phyloP scores from a whole-genome alignment of 2,888 invertebrate species.

The Tryphoninae sp. region DNA sequence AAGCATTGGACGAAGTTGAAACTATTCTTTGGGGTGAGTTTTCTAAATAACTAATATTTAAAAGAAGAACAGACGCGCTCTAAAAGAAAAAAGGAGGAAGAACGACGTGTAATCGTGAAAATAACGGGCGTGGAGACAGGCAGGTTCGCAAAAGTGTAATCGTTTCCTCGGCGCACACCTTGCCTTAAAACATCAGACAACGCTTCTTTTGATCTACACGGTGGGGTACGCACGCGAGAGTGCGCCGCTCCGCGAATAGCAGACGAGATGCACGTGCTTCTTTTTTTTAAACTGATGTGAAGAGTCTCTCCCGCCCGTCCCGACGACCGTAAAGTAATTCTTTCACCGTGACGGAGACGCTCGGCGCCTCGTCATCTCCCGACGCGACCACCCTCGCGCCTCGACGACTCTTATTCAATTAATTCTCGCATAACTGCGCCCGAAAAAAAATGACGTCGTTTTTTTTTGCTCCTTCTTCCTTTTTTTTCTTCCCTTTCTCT shows the following conservation, averaged over 20 bases:
- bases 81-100: background rate
- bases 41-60: slow-evolving; percentile 37
- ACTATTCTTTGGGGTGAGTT: slow-evolving; percentile 57
- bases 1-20: slow-evolving; percentile 57
- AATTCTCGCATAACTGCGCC: slow-evolving; percentile 70
- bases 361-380: slow-evolving; percentile 19
- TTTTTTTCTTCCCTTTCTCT: background rate
- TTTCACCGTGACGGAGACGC: slow-evolving; percentile 38
- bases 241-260: slow-evolving; percentile 51
- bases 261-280: slow-evolving; percentile 39
- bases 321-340: slow-evolving; percentile 38
- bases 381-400: slow-evolving; percentile 40
- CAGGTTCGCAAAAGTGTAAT: slow-evolving; percentile 15
- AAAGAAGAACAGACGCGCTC: background rate
- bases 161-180: slow-evolving; percentile 8
- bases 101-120: background rate
- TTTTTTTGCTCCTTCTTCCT: background rate
- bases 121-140: slow-evolving; percentile 5
- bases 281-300: slow-evolving; percentile 4
- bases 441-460: slow-evolving; percentile 65
- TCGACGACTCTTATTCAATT: slow-evolving; percentile 74
- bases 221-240: slow-evolving; percentile 57
- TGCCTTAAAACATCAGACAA: slow-evolving; percentile 21
- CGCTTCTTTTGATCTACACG: slow-evolving; percentile 51
- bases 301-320: slow-evolving; percentile 7